Conservation (phyloP, 2,797 vertebrate species). For the Dipus sagitta region DNA sequence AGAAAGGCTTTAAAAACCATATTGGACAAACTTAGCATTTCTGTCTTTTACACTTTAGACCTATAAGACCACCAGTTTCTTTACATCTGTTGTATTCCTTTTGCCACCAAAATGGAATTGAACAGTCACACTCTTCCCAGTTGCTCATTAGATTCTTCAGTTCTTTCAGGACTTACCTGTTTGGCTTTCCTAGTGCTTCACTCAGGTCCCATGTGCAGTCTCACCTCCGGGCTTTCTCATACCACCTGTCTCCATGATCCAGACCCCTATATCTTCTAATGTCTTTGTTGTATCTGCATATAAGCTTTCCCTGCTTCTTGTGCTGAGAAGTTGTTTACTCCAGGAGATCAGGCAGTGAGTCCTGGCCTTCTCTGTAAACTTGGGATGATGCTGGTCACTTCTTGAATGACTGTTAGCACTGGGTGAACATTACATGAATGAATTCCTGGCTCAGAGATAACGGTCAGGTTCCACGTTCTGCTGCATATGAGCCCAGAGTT, state of each 20-base stretch:
- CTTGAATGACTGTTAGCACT: conserved; percentile 27
- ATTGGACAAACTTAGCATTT: not conserved
- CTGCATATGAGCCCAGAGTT: not conserved
- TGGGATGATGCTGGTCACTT: not conserved
- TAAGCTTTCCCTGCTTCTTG: not conserved
- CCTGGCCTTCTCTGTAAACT: conserved; percentile 16
- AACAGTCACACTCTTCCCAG: not conserved
- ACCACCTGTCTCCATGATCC: not conserved
- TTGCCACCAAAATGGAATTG: conserved; percentile 39
- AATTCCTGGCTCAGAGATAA: conserved; percentile 17
- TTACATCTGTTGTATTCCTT: conserved; percentile 45
- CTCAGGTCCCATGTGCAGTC: not conserved
- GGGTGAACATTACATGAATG: conserved; percentile 31
- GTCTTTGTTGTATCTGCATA: not conserved
- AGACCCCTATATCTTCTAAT: not conserved
- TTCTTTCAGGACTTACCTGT: not conserved
- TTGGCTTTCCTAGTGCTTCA: not conserved
- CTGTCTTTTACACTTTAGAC: not conserved
- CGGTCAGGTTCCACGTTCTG: not conserved
- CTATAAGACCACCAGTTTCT: not conserved
- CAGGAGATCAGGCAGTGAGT: not conserved
- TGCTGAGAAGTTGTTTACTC: conserved; percentile 11
- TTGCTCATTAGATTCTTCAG: not conserved
- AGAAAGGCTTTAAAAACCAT: not conserved
- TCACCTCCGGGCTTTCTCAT: not conserved